Evolutionary conservation across 2,797 vertebrate species (phyloP).

Genomic region (Sebastes aleutianus): DNA sequence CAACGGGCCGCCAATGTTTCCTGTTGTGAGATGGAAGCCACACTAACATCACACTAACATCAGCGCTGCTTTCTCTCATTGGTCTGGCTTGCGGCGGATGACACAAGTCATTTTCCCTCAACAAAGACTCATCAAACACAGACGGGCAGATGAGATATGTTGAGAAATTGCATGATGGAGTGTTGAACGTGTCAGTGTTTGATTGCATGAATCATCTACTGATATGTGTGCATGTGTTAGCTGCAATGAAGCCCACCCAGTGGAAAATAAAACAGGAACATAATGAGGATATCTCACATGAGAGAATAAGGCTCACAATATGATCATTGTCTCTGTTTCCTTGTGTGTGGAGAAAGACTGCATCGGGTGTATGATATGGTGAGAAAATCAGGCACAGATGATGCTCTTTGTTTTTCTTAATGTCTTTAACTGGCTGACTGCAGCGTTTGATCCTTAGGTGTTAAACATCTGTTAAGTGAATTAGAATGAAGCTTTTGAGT

Average conservation of each 20-base stretch:
- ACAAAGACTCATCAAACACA: conserved; percentile 19
- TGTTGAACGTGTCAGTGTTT: neutral
- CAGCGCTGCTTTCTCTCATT: conserved; percentile 9
- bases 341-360: conserved; percentile 1
- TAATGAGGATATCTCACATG: conserved; percentile 25
- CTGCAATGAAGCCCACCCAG: neutral
- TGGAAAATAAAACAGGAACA: conserved; percentile 28
- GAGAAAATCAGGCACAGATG: neutral
- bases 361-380: neutral
- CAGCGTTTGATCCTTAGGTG: neutral
- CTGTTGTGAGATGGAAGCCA: conserved; percentile 57
- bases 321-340: conserved; percentile 54
- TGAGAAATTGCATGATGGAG: neutral
- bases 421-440: neutral
- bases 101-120: neutral
- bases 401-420: neutral
- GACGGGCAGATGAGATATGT: conserved; percentile 3
- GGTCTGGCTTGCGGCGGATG: conserved; percentile 14
- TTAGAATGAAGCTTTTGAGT: neutral
- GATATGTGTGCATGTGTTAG: conserved; percentile 26
- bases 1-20: conserved; percentile 57
- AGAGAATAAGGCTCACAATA: conserved; percentile 36
- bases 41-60: neutral
- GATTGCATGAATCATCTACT: neutral
- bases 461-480: neutral